Conservation (phyloP, 92 coral and sea anemone genomes). For the Umimayanthus kanabou region DNA sequence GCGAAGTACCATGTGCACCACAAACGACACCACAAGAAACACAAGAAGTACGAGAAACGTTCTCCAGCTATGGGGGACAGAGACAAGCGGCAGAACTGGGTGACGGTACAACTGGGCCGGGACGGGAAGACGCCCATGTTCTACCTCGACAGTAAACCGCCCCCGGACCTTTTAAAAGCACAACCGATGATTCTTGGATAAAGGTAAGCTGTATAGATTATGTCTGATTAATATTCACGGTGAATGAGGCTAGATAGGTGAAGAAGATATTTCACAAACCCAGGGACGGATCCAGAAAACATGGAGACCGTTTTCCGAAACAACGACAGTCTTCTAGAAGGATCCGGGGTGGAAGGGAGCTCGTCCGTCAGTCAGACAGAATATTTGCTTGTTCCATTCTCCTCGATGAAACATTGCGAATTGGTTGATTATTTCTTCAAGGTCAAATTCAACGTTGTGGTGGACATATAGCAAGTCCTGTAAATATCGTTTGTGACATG, state of each 20-base stretch:
- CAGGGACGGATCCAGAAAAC: too few species aligned
- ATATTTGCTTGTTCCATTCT: too few species aligned
- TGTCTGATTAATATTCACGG: background rate
- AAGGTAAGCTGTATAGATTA: background rate
- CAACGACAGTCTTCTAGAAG: too few species aligned
- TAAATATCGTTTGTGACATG: too few species aligned
- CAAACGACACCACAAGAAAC: background rate
- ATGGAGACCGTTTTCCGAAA: too few species aligned
- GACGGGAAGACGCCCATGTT: conserved; percentile 41
- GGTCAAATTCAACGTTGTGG: too few species aligned
- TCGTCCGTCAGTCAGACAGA: too few species aligned
- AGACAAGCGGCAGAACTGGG: conserved; percentile 39
- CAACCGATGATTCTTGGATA: conserved; percentile 35
- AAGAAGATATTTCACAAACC: background rate
- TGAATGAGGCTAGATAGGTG: background rate
- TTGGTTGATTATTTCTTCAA: too few species aligned
- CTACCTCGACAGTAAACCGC: conserved; percentile 35
- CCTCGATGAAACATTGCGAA: too few species aligned
- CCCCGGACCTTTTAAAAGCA: conserved; percentile 28
- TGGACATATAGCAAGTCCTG: too few species aligned
- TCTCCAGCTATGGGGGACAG: conserved; percentile 32
- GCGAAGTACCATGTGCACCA: background rate
- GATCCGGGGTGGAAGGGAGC: too few species aligned
- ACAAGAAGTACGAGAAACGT: conserved; percentile 31
- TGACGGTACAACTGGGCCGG: conserved; percentile 29